Evolutionary conservation across 2,797 vertebrate species (phyloP).

Genomic region (Moxostoma hubbsi): DNA sequence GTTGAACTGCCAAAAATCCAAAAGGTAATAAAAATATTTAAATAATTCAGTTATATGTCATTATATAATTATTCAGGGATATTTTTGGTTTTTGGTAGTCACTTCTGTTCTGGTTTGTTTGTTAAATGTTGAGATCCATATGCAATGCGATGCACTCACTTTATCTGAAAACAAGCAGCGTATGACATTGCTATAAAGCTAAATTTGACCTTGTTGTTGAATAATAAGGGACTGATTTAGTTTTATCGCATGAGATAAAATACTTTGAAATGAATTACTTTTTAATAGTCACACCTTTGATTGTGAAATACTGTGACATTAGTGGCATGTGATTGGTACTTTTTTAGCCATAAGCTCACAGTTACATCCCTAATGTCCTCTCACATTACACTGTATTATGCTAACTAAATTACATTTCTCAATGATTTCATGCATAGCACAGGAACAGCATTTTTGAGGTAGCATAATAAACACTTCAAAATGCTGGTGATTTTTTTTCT

Average conservation of each 20-base stretch:
- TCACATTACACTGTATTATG: slow-evolving; percentile 41
- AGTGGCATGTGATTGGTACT: neutral
- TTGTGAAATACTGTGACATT: slow-evolving; percentile 24
- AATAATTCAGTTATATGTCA: too few species aligned
- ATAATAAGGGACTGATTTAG: neutral
- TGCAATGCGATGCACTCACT: too few species aligned
- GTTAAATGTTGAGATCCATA: too few species aligned
- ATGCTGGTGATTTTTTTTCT: slow-evolving; percentile 1
- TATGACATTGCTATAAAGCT: too few species aligned
- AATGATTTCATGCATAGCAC: slow-evolving; percentile 39
- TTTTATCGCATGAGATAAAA: slow-evolving; percentile 15
- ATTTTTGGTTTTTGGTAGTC: too few species aligned
- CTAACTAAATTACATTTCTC: slow-evolving; percentile 51
- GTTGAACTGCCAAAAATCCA: too few species aligned
- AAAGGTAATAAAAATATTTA: too few species aligned
- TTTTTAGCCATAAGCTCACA: neutral
- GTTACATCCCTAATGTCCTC: neutral
- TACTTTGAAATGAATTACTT: slow-evolving; percentile 29
- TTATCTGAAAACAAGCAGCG: too few species aligned
- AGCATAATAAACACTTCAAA: slow-evolving; percentile 29
- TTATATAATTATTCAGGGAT: too few species aligned
- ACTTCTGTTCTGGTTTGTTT: too few species aligned
- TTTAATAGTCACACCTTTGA: slow-evolving; percentile 26
- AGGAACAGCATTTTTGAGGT: slow-evolving; percentile 37
- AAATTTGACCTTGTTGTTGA: too few species aligned